Base-by-base conservation (phyloP, 2,797 vertebrate species). In the Lepilemur ruficaudatus region DNA sequence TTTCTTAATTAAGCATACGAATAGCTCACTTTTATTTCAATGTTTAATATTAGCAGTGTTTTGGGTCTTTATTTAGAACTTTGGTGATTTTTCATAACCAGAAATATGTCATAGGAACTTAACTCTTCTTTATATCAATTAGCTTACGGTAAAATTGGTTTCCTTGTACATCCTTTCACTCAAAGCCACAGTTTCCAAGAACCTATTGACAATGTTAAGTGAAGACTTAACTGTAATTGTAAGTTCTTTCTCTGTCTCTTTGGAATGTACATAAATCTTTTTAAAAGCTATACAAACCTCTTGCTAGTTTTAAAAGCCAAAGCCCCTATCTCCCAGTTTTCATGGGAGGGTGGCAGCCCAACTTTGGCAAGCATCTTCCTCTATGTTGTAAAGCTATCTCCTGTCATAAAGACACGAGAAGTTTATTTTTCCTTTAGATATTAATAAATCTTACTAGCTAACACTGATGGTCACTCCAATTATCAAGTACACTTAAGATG, bases 211-310 rank as follows among this genome's bases (percentile, higher is more conserved):
- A 23, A 55, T 3, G 14, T 55, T 79, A 38, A 79, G 50, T 35
- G 22, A 38, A 7, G n/a, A 55, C 50, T 38, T 55, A 35, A 13
- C n/a, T 79, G 7, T 38, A 78, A 78, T 52, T 61, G 5, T 48
- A 82, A 94, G 41, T 84, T 84, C 48, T 87, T 93, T 93, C n/a
- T 89, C 35, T 48, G 14, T 46, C 61, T 86, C 84, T 93, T 76
- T 48, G 23, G 93, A 94, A 94, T 61, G 38, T 25, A 76, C 7
- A 2, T 72, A 79, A 88, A 83, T 76, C 63, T 57, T 93, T 78
- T 75, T 67, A 67, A 93, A 78, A 41, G 65, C 6, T 57, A 92
- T 81, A 76, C 46, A 65, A 72, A 5, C 32, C 12, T 32, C 63
- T 72, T 87, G 70, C n/a, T 93, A 48, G 32, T 50, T 91, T 94